A percentile compares a stretch with the other conserved stretches of the same genome.
Evolutionary conservation across 1,140 invertebrate species (phyloP).

Genomic region (Drosophila pruinosa): DNA sequence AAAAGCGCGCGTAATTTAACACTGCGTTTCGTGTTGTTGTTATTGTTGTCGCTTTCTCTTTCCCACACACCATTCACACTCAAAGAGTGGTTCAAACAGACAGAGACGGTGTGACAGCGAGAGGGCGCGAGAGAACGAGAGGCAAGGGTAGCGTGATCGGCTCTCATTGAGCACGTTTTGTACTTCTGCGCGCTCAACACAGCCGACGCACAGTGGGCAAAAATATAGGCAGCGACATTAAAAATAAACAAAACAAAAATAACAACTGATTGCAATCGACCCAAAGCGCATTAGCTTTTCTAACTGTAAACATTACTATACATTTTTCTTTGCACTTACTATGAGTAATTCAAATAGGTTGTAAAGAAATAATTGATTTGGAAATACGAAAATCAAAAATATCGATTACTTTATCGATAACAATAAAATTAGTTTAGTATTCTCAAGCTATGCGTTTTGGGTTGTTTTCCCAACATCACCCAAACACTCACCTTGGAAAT

Average conservation of each 20-base stretch:
- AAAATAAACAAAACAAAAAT: not conserved
- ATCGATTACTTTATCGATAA: too few relatives aligned
- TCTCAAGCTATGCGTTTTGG: too few relatives aligned
- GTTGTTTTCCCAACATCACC: not conserved
- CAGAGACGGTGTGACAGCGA: not conserved
- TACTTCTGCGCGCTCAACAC: not conserved
- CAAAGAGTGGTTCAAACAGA: conserved; percentile 17
- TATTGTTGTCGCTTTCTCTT: conserved; percentile 64
- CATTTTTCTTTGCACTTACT: too few relatives aligned
- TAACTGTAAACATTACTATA: too few relatives aligned
- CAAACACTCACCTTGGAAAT: conserved; percentile 84
- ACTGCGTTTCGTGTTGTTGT: conserved; percentile 49
- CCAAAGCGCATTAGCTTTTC: too few relatives aligned
- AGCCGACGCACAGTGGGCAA: conserved; percentile 21
- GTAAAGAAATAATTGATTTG: too few relatives aligned
- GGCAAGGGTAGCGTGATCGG: not conserved
- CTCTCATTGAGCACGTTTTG: conserved; percentile 13
- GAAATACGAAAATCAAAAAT: too few relatives aligned
- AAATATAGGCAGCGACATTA: not conserved
- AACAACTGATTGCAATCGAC: too few relatives aligned
- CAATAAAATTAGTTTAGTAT: too few relatives aligned
- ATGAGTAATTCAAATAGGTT: too few relatives aligned
- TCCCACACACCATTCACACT: conserved; percentile 37
- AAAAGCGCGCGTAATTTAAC: conserved; percentile 80
- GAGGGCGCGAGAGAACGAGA: not conserved